A percentile compares a stretch with the other conserved stretches of the same genome.
Conservation (phyloP, 2,797 vertebrate species). For the Harpagifer antarcticus region DNA sequence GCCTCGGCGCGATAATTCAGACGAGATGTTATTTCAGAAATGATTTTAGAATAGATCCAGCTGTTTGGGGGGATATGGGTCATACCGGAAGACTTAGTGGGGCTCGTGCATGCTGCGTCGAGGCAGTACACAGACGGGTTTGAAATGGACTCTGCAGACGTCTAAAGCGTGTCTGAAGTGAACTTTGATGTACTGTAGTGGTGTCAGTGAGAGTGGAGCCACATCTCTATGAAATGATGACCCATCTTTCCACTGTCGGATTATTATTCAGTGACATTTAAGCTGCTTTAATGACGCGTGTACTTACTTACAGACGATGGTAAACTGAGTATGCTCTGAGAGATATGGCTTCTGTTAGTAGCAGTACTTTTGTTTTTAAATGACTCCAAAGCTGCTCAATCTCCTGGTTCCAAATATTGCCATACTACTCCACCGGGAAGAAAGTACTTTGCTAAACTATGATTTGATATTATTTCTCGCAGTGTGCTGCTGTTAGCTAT, state of each 20-base stretch:
- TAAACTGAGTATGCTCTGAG: constrained; percentile 2
- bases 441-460: no score
- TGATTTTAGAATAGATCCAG: neutral
- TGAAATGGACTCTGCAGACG: constrained; percentile 16
- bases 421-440: neutral
- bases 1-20: constrained; percentile 23
- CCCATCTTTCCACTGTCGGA: constrained; percentile 9
- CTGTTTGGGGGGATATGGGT: constrained; percentile 1
- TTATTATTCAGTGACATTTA: constrained; percentile 41
- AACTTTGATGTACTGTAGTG: constrained; percentile 39
- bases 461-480: neutral
- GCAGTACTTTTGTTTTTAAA: neutral
- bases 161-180: constrained; percentile 34
- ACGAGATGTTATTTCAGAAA: constrained; percentile 29
- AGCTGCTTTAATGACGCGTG: constrained; percentile 28
- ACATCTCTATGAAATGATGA: no score
- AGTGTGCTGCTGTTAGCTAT: neutral
- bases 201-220: constrained; percentile 21
- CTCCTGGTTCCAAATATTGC: neutral
- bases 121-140: constrained; percentile 16
- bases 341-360: constrained; percentile 2
- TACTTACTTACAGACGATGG: constrained; percentile 13
- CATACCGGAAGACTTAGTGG: neutral
- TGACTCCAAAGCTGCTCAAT: neutral
- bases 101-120: neutral